Evolutionary conservation across 1,140 invertebrate species (phyloP).

Genomic region (Druon quercuslanigerum): DNA sequence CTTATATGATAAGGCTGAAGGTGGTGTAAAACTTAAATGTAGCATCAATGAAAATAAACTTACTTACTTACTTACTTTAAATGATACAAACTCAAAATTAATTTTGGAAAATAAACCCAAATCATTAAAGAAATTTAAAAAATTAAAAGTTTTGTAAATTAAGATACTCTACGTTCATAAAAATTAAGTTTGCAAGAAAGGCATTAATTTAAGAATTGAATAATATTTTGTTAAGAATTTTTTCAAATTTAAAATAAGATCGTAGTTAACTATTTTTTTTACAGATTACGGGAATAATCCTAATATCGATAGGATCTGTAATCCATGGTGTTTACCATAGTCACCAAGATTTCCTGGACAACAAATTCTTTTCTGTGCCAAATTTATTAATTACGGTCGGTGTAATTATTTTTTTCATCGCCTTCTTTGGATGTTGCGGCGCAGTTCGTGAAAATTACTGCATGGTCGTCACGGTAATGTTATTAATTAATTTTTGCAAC

Average conservation of each 20-base stretch:
- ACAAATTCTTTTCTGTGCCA: slow-evolving; percentile 80
- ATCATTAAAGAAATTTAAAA: too few species aligned
- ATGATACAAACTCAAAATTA: too few species aligned
- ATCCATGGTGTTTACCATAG: slow-evolving; percentile 80
- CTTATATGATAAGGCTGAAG: too few species aligned
- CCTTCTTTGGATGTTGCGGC: slow-evolving; percentile 92
- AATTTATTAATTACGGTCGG: slow-evolving; percentile 88
- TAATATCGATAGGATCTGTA: slow-evolving; percentile 81
- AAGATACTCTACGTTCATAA: too few species aligned
- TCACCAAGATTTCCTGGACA: slow-evolving; percentile 81
- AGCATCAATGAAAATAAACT: too few species aligned
- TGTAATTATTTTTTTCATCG: slow-evolving; percentile 85
- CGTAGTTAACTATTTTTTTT: slow-evolving; percentile 34
- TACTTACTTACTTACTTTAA: too few species aligned
- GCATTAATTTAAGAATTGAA: not conserved
- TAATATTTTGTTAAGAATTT: not conserved
- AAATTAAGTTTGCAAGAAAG: too few species aligned
- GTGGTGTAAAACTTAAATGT: too few species aligned
- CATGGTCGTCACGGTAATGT: slow-evolving; percentile 84
- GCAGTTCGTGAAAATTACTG: slow-evolving; percentile 88
- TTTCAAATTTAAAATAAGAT: not conserved
- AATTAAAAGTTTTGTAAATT: too few species aligned
- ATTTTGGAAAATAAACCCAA: too few species aligned
- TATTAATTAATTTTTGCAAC: slow-evolving; percentile 38
- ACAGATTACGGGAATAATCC: slow-evolving; percentile 83